Percentiles rank a stretch among this genome's conserved stretches.
Conservation (phyloP, 2,113 vertebrate species). For the Channa maculata region DNA sequence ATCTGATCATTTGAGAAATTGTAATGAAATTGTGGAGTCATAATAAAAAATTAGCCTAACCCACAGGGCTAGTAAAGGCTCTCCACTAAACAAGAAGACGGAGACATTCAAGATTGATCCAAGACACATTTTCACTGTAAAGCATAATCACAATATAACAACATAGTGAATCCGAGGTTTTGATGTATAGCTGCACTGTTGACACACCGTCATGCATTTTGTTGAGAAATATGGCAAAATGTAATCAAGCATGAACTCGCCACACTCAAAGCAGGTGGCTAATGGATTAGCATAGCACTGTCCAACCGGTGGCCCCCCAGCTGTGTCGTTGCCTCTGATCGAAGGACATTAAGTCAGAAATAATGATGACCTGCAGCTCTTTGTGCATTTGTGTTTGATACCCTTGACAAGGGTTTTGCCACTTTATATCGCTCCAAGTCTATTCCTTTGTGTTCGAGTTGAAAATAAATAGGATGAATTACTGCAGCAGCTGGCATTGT, state of each 20-base stretch:
- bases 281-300: conserved; percentile 55
- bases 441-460: conserved; percentile 14
- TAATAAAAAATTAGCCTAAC: conserved; percentile 43
- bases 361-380: conserved; percentile 73
- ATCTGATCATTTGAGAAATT: conserved; percentile 41
- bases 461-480: conserved; percentile 51
- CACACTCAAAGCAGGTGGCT: conserved; percentile 62
- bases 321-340: conserved; percentile 51
- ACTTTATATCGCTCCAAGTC: conserved; percentile 38
- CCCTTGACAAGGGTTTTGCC: conserved; percentile 30
- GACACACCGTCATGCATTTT: conserved; percentile 1
- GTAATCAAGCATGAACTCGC: conserved; percentile 36
- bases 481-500: conserved; percentile 61
- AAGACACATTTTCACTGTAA: conserved; percentile 13
- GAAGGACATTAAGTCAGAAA: conserved; percentile 67
- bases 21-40: conserved; percentile 17
- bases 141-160: conserved; percentile 6
- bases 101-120: conserved; percentile 6
- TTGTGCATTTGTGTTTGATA: conserved; percentile 53
- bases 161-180: not conserved
- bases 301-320: conserved; percentile 49
- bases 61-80: conserved; percentile 7
- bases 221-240: conserved; percentile 7
- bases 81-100: conserved; percentile 5
- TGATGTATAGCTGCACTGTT: not conserved